Percentiles rank a stretch among this genome's conserved stretches.
phyloP scores from a whole-genome alignment of 2,113 vertebrate genomes.

The Eudyptes chrysolophus region DNA sequence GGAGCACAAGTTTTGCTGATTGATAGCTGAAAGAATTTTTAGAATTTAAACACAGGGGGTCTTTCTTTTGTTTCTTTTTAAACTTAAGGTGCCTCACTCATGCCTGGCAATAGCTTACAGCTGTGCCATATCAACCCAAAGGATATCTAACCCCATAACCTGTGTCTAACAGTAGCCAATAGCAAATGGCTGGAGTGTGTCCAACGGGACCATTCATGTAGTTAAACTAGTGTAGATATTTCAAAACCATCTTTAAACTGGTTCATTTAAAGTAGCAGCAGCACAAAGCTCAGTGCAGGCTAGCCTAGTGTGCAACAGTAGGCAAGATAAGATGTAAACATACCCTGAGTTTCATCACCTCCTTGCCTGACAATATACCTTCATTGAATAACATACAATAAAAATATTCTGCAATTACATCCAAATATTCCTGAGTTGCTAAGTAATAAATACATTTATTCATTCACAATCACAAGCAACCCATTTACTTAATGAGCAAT shows the following conservation, averaged over 20 bases:
- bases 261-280: neutral
- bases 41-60: neutral
- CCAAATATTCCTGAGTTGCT: fast-evolving
- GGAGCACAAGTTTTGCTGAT: neutral
- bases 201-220: fast-evolving
- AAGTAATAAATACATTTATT: neutral
- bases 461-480: neutral
- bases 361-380: neutral
- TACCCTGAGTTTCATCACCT: neutral
- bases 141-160: neutral
- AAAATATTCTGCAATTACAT: neutral
- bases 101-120: neutral
- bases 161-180: neutral
- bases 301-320: neutral
- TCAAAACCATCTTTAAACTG: neutral
- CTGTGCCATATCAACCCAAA: neutral
- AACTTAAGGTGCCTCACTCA: neutral
- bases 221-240: fast-evolving
- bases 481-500: neutral
- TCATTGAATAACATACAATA: neutral
- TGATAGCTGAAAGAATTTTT: neutral
- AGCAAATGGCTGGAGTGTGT: neutral
- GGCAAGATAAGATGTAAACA: neutral
- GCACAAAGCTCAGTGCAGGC: neutral
- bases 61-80: neutral